These are phyloP conservation scores for Drosophila burlai DNA, from an alignment of 1,140 invertebrate genomes.

Conservation along the genomic window DNA sequence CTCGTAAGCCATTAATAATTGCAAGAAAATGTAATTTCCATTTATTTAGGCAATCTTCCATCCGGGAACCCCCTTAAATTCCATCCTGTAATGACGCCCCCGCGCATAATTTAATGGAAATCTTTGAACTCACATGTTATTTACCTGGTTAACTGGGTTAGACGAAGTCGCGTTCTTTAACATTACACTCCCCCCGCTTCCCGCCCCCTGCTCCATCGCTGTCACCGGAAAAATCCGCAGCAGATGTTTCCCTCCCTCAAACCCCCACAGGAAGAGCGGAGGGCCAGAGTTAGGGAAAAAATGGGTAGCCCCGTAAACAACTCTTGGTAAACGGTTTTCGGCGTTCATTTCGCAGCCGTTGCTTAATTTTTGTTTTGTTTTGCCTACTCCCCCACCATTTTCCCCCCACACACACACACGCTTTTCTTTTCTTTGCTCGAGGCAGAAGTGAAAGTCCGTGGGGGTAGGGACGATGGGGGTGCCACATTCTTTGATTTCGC, in stretches of 20 bases:
- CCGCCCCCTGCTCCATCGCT: background rate
- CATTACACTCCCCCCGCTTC: constrained; percentile 10
- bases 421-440: constrained; percentile 48
- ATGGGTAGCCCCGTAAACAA: constrained; percentile 74
- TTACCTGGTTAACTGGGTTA: constrained; percentile 55
- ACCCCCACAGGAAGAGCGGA: background rate
- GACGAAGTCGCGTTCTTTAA: constrained; percentile 50
- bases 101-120: constrained; percentile 46
- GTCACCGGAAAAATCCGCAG: constrained; percentile 18
- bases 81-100: background rate
- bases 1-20: constrained; percentile 31
- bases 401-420: constrained; percentile 1
- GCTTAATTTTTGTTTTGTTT: constrained; percentile 68
- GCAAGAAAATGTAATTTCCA: constrained; percentile 23
- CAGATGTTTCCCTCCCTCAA: constrained; percentile 18
- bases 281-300: constrained; percentile 25
- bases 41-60: constrained; percentile 30
- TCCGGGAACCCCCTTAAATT: constrained; percentile 7
- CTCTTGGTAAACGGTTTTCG: constrained; percentile 77
- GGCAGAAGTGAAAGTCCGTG: constrained; percentile 71
- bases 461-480: background rate
- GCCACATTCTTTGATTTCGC: constrained; percentile 59
- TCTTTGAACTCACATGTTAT: constrained; percentile 55
- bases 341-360: constrained; percentile 79
- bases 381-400: constrained; percentile 20